Conservation (phyloP, 2,888 invertebrate genomes). For the Eucera pruinosa region DNA sequence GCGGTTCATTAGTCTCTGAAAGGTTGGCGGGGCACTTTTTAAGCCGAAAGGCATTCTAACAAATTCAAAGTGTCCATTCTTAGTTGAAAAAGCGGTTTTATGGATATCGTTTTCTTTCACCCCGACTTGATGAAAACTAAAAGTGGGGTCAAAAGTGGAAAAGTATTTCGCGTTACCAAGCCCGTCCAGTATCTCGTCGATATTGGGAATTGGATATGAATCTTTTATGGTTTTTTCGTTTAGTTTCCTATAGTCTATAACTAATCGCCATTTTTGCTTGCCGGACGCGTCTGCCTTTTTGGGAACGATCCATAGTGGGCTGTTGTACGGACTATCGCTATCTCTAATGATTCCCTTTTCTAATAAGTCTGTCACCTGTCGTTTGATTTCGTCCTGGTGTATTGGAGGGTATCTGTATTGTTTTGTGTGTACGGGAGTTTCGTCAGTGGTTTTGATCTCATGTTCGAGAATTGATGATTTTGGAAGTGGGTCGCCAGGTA, state of each 20-base stretch:
- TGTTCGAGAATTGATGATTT: neutral
- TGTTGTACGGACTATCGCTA: too few relatives aligned
- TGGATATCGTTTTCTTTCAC: slow-evolving; percentile 48
- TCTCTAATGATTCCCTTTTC: too few relatives aligned
- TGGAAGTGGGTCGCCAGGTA: neutral
- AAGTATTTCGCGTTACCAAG: slow-evolving; percentile 7
- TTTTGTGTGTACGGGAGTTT: too few relatives aligned
- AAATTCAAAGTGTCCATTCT: slow-evolving; percentile 64
- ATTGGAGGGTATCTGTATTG: too few relatives aligned
- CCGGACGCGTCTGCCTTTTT: too few relatives aligned
- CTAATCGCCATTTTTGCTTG: slow-evolving; percentile 11
- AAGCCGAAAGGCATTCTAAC: slow-evolving; percentile 33
- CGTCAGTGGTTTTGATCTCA: slow-evolving; percentile 11
- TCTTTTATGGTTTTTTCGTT: too few relatives aligned
- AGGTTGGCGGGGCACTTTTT: too few relatives aligned
- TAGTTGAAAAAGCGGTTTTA: slow-evolving; percentile 54
- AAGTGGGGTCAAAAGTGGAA: too few relatives aligned
- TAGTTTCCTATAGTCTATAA: too few relatives aligned
- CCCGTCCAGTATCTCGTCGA: slow-evolving; percentile 2
- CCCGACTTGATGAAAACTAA: neutral
- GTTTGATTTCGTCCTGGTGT: slow-evolving; percentile 10
- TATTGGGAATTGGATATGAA: too few relatives aligned
- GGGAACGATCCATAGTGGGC: too few relatives aligned
- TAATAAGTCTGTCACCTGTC: slow-evolving; percentile 14
- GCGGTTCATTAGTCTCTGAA: slow-evolving; percentile 31